These are phyloP conservation scores for Siphamia tubifer DNA, from an alignment of 2,113 vertebrate genomes.

Conservation along the genomic window DNA sequence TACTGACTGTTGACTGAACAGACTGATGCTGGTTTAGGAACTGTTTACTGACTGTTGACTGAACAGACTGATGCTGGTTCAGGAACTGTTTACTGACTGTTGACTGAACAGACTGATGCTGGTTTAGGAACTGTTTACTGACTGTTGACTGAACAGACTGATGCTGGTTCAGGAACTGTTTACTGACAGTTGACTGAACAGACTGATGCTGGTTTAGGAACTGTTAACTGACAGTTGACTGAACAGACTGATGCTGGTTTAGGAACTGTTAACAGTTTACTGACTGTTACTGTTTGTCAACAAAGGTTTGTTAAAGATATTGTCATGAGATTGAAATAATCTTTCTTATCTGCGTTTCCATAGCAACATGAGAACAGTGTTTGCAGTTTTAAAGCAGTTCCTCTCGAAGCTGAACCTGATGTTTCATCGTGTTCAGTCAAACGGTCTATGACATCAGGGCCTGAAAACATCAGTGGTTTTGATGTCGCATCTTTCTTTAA, in stretches of 20 bases:
- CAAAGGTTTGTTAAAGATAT: no score
- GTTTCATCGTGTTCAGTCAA: background rate
- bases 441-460: background rate
- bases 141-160: background rate
- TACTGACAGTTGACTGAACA: background rate
- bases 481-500: conserved; percentile 31
- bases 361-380: background rate
- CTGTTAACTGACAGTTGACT: background rate
- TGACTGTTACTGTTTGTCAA: background rate
- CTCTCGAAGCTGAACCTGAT: background rate
- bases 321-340: no score
- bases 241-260: no score
- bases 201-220: no score
- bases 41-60: background rate
- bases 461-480: conserved; percentile 17
- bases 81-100: background rate
- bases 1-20: background rate
- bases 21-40: no score
- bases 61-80: no score
- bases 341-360: background rate
- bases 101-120: conserved; percentile 1
- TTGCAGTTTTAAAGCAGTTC: background rate
- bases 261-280: background rate
- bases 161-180: background rate
- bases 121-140: background rate